Percentiles rank a stretch among this genome's conserved stretches.
These are phyloP conservation scores for Pseudonaja textilis DNA, from an alignment of 2,113 vertebrate species.

Conservation along the genomic window DNA sequence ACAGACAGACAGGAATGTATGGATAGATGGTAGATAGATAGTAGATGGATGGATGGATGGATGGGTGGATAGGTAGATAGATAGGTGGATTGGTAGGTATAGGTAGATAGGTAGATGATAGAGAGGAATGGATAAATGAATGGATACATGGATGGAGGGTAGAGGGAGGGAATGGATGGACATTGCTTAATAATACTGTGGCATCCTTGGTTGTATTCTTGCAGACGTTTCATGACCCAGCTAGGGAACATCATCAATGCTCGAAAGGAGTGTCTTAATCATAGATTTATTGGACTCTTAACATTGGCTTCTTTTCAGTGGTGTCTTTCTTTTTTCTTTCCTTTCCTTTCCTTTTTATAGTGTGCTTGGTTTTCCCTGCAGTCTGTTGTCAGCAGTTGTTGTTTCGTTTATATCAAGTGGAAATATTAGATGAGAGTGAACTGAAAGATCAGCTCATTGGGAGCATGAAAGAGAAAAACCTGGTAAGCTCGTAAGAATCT, in stretches of 20 bases:
- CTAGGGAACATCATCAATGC: neutral
- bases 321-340: neutral
- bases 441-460: conserved; percentile 65
- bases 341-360: neutral
- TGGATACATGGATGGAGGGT: no score
- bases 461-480: conserved; percentile 80
- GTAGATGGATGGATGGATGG: no score
- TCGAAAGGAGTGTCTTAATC: neutral
- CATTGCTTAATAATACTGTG: neutral
- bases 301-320: neutral
- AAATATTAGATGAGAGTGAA: conserved; percentile 69
- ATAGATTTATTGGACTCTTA: neutral
- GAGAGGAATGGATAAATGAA: no score
- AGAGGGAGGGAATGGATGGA: no score
- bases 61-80: no score
- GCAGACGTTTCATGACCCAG: neutral
- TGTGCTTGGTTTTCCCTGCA: conserved; percentile 50
- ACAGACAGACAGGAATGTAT: no score
- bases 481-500: conserved; percentile 74
- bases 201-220: neutral
- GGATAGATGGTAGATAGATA: no score
- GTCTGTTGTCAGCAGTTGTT: conserved; percentile 76
- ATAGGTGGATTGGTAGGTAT: no score
- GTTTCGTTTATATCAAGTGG: conserved; percentile 80
- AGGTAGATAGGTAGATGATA: no score